A percentile compares a stretch with the other conserved stretches of the same genome.
These are phyloP conservation scores for Lordiphosa mommai DNA, from an alignment of 1,140 invertebrate species.

Conservation along the genomic window DNA sequence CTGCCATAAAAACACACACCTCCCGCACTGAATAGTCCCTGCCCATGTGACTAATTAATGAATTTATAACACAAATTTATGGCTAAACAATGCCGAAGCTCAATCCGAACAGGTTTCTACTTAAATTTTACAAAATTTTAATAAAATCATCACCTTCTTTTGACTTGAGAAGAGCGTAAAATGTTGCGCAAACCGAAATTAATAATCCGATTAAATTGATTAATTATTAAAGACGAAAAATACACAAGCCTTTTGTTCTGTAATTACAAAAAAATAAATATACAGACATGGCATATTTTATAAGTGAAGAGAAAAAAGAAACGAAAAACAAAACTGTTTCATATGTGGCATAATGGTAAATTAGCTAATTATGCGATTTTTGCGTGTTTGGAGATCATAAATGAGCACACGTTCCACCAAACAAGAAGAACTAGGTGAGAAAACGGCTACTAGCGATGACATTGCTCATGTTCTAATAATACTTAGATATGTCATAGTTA, in stretches of 20 bases:
- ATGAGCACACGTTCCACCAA: constrained; percentile 16
- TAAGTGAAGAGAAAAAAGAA: constrained; percentile 15
- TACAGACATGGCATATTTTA: constrained; percentile 25
- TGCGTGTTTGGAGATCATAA: constrained; percentile 47
- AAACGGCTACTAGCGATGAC: constrained; percentile 29
- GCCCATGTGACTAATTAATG: constrained; percentile 31
- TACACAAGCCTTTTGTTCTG: constrained; percentile 42
- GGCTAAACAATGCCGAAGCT: too few relatives aligned
- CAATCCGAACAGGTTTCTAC: constrained; percentile 37
- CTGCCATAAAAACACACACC: constrained; percentile 31
- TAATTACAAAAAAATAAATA: constrained; percentile 15
- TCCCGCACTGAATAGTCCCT: constrained; percentile 23
- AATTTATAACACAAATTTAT: constrained; percentile 22
- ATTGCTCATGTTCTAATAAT: constrained; percentile 62
- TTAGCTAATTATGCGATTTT: constrained; percentile 56
- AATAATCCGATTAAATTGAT: constrained; percentile 65
- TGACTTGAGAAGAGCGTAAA: constrained; percentile 8
- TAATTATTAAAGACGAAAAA: constrained; percentile 42
- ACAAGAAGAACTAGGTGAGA: constrained; percentile 33
- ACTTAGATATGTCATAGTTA: constrained; percentile 37
- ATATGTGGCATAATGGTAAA: constrained; percentile 47
- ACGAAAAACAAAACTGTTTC: constrained; percentile 4
- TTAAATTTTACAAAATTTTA: constrained; percentile 25
- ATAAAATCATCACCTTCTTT: constrained; percentile 63
- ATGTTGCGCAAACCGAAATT: constrained; percentile 21